Conservation (phyloP, 1,140 invertebrate genomes). For the Agrypnia vestita region DNA sequence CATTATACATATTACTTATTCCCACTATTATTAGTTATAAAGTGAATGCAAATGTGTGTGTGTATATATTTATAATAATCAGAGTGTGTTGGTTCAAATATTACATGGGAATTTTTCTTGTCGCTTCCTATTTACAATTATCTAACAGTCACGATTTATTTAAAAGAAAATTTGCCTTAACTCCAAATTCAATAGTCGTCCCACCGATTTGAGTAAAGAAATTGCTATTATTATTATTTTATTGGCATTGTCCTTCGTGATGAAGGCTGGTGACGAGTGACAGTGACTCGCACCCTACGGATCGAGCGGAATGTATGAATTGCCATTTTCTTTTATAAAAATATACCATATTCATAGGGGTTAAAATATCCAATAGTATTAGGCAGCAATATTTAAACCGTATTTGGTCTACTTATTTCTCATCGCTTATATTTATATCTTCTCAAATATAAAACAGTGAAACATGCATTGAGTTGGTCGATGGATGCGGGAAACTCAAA, state of each 20-base stretch:
- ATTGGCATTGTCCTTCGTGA: not conserved
- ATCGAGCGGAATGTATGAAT: not conserved
- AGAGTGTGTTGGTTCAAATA: not conserved
- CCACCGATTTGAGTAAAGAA: constrained; percentile 38
- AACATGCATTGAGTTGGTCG: no score
- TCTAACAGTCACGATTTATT: not conserved
- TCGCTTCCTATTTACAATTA: constrained; percentile 30
- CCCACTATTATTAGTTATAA: constrained; percentile 35
- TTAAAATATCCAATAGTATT: constrained; percentile 4
- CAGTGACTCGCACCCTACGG: no score
- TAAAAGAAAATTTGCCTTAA: constrained; percentile 1
- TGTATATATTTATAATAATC: constrained; percentile 56
- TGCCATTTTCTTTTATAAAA: not conserved
- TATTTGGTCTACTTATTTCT: constrained; percentile 8
- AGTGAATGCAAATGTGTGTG: constrained; percentile 44
- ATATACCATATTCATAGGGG: not conserved
- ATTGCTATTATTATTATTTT: not conserved
- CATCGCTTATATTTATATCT: no score
- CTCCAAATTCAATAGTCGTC: constrained; percentile 15
- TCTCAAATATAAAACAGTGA: no score
- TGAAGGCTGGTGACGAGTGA: not conserved
- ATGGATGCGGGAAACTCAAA: no score
- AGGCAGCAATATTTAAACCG: not conserved
- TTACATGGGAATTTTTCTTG: constrained; percentile 9
- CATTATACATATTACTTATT: constrained; percentile 30